These are phyloP conservation scores for Heliconius hewitsoni DNA, from an alignment of 1,140 invertebrate genomes.

Conservation along the genomic window DNA sequence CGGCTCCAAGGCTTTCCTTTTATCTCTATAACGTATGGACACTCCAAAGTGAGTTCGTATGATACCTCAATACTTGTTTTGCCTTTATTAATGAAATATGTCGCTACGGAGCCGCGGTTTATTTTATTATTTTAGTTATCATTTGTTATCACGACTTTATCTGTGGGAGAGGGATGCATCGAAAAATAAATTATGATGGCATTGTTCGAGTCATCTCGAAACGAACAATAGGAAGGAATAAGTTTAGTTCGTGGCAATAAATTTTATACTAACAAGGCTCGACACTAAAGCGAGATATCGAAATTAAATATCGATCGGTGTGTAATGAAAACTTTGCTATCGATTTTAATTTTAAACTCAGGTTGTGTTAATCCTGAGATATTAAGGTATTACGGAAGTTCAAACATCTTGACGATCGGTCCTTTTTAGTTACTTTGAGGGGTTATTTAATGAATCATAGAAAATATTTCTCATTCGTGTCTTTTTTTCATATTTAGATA, in stretches of 20 bases:
- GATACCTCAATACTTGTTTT: conserved; percentile 74
- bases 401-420: conserved; percentile 59
- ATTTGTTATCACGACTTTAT: conserved; percentile 81
- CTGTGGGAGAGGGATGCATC: conserved; percentile 74
- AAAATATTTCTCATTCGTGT: conserved; percentile 44
- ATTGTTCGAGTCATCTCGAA: conserved; percentile 73
- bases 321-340: conserved; percentile 57
- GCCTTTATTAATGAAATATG: conserved; percentile 81
- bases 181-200: conserved; percentile 79
- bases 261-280: conserved; percentile 71
- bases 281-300: conserved; percentile 48
- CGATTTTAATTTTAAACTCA: conserved; percentile 64
- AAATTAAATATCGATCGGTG: conserved; percentile 34
- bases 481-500: conserved; percentile 12
- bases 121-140: conserved; percentile 80
- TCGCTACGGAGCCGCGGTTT: conserved; percentile 68
- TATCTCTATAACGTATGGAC: conserved; percentile 80
- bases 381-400: conserved; percentile 57
- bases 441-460: conserved; percentile 59
- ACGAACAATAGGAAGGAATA: conserved; percentile 74
- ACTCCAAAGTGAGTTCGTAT: conserved; percentile 79
- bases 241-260: conserved; percentile 69
- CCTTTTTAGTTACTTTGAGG: conserved; percentile 43
- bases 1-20: conserved; percentile 75
- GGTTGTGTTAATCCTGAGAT: conserved; percentile 73